A percentile compares a stretch with the other conserved stretches of the same genome.
phyloP scores from a whole-genome alignment of 2,797 vertebrate genomes.

The Euphonia xanthogaster region DNA sequence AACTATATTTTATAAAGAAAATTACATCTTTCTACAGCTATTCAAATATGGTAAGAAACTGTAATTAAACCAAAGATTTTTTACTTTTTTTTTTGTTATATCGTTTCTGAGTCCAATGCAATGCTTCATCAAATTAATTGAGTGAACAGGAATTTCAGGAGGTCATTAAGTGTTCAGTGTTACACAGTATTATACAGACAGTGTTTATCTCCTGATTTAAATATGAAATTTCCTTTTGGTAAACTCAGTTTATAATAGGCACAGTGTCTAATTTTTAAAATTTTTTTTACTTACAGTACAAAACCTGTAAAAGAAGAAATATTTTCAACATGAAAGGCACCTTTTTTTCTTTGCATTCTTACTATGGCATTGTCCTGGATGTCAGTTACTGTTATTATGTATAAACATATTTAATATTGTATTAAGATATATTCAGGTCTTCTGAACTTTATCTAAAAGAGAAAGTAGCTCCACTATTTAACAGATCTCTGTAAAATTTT shows the following conservation, averaged over 20 bases:
- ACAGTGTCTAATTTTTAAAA: neutral
- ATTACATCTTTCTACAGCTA: neutral
- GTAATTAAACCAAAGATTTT: neutral
- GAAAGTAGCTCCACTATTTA: neutral
- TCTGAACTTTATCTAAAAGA: neutral
- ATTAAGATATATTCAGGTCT: neutral
- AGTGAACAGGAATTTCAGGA: neutral
- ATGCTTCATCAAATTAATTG: neutral
- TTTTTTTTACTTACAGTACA: neutral
- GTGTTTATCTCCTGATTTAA: neutral
- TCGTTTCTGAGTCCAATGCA: neutral
- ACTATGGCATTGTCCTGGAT: neutral
- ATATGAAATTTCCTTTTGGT: neutral
- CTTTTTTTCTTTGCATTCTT: neutral
- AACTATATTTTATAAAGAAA: neutral
- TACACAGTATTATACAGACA: neutral
- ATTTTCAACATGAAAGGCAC: neutral
- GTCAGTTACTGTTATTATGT: neutral
- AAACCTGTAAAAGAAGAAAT: neutral
- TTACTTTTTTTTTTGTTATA: neutral
- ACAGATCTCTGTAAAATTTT: neutral
- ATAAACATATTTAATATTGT: neutral
- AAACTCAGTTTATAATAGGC: neutral
- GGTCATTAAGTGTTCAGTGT: neutral
- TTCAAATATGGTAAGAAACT: neutral